Evolutionary conservation across 2,113 vertebrate genomes (phyloP), one percentile per base, ranked within the genome.

Genomic region (Melanerpes aurifrons): DNA sequence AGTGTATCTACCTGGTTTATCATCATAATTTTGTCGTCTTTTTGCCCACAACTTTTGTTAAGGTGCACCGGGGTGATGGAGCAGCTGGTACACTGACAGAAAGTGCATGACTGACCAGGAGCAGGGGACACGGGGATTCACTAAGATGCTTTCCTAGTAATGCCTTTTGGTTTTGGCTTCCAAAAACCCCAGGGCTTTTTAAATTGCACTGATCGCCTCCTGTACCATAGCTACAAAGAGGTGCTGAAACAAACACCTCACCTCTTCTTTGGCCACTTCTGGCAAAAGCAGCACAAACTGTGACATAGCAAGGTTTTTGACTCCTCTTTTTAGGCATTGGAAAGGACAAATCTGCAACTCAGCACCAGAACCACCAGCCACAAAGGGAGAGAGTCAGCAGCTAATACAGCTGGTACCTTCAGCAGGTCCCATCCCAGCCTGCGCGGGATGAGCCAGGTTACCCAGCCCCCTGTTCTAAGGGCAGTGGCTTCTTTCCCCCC

Each of bases 211-310:
- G 20, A 81, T 72, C 20, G 9, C 59, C 90, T 77, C 64, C 81
- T 76, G 71, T 90, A 92, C 86, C 43, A 3, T 56, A 87, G 89
- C 64, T 79, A 91, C 53, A 50, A 56, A 80, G 66, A 87, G 79
- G 57, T 7, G 31, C 82, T 0, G 0, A 50, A 73, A 82, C n/a
- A 68, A n/a, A 35, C 1, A n/a, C n/a, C 43, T 83, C 90, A 62
- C 57, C 45, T 82, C 79, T 70, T 76, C 90, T 94, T 79, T 64
- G 76, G 84, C 91, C 93, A 88, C 24, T 59, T 67, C 53, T 82
- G 82, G 84, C 56, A 90, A 63, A 94, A 94, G 91, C 67, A 80
- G 82, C 77, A 75, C 59, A 86, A 90, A 48, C 82, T 78, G 69
- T 74, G 76, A 77, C 62, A 68, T 0, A 45, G 43, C n/a, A 78